Evolutionary conservation across 2,113 vertebrate species (phyloP).

Genomic region (Hypocryptadius cinnamomeus): DNA sequence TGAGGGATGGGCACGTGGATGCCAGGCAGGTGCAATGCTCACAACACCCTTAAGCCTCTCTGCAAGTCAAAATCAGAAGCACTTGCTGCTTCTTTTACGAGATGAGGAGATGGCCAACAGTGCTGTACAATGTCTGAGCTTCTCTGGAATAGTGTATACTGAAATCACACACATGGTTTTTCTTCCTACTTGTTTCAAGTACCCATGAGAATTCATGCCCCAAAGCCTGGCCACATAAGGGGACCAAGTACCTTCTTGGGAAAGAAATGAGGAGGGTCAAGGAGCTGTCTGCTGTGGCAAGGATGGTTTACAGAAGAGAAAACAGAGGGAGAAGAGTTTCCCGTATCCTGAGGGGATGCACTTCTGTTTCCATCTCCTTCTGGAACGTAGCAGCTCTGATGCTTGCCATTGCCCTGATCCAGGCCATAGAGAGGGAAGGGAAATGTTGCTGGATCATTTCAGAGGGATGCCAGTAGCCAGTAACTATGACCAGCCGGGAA

Average conservation of each 20-base stretch:
- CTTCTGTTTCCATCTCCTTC: not conserved
- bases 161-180: not conserved
- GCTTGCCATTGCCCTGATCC: not conserved
- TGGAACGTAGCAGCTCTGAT: not conserved
- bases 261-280: not conserved
- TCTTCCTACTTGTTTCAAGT: not conserved
- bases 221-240: not conserved
- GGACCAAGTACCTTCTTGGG: not conserved
- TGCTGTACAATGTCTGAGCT: not conserved
- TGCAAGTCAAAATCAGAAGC: not conserved
- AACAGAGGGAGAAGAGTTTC: not conserved
- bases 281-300: not conserved
- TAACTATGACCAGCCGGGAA: not conserved
- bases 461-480: not conserved
- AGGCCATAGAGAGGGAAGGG: not conserved
- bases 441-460: not conserved
- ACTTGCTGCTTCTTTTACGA: accelerated
- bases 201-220: not conserved
- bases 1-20: accelerated
- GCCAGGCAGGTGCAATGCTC: accelerated
- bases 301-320: not conserved
- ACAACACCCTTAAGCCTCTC: not conserved
- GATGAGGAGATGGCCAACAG: not conserved
- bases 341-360: not conserved
- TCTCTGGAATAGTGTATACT: not conserved